Evolutionary conservation across 2,113 vertebrate genomes (phyloP).

Genomic region (Lynx canadensis): DNA sequence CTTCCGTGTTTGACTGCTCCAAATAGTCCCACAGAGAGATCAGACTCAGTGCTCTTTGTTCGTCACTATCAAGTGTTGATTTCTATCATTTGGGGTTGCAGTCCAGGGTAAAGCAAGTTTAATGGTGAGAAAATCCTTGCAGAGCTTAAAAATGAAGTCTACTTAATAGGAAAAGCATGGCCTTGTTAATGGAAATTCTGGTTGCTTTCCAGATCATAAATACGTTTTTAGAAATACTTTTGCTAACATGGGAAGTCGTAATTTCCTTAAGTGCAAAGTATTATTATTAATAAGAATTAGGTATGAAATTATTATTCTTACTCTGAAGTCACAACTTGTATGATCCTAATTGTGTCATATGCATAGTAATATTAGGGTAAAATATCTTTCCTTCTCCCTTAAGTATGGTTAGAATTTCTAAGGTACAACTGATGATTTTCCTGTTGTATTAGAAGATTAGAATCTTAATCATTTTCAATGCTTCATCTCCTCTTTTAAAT

Average conservation of each 20-base stretch:
- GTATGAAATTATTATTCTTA: constrained; percentile 26
- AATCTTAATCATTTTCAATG: neutral
- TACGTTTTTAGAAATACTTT: neutral
- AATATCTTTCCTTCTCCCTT: constrained; percentile 34
- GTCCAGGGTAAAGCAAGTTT: constrained; percentile 47
- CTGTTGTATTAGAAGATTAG: constrained; percentile 27
- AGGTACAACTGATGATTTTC: constrained; percentile 52
- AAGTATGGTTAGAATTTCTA: constrained; percentile 54
- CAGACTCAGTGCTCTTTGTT: constrained; percentile 2
- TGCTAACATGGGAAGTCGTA: constrained; percentile 62
- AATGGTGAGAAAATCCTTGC: constrained; percentile 51
- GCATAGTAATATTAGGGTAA: constrained; percentile 10
- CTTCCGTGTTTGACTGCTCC: constrained; percentile 44
- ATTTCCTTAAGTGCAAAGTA: constrained; percentile 71
- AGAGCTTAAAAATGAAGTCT: constrained; percentile 42
- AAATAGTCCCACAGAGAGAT: neutral
- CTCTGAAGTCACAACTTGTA: neutral
- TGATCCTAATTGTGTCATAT: constrained; percentile 40
- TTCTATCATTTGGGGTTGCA: constrained; percentile 36
- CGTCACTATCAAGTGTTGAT: neutral
- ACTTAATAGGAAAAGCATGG: constrained; percentile 57
- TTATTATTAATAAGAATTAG: constrained; percentile 63
- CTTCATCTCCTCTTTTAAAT: neutral
- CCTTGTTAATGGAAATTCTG: constrained; percentile 66
- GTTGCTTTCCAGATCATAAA: constrained; percentile 54